Evolutionary conservation across 2,888 invertebrate species (phyloP).

Genomic region (Atethmia centrago): DNA sequence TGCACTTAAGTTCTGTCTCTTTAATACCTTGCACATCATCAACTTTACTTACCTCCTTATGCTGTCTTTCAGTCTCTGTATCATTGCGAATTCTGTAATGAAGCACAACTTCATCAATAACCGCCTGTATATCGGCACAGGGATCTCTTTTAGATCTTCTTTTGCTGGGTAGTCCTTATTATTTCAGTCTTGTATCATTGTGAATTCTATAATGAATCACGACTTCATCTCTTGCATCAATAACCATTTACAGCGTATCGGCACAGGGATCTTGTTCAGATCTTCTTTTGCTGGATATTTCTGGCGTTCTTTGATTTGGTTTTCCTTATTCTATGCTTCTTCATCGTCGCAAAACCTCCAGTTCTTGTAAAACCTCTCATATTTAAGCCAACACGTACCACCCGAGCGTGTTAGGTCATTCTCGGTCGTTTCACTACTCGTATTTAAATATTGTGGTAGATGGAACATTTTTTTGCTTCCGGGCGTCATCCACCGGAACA

Average conservation of each 20-base stretch:
- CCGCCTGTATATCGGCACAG: neutral
- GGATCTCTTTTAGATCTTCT: neutral
- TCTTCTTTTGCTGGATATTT: neutral
- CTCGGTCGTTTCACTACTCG: slow-evolving; percentile 40
- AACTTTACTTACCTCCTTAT: neutral
- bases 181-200: neutral
- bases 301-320: slow-evolving; percentile 6
- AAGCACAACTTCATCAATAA: neutral
- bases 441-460: slow-evolving; percentile 56
- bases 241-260: neutral
- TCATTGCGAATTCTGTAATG: neutral
- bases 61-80: neutral
- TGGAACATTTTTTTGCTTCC: slow-evolving; percentile 69
- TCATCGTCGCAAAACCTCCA: neutral
- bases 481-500: slow-evolving; percentile 72
- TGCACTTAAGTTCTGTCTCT: neutral
- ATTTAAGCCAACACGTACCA: slow-evolving; percentile 18
- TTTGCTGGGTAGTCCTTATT: neutral
- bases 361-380: neutral
- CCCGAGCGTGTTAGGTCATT: slow-evolving; percentile 10
- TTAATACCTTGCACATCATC: neutral
- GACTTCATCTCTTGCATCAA: neutral
- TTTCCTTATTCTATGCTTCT: neutral
- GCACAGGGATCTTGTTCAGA: neutral
- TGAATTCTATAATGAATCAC: neutral